Percentiles rank a stretch among this genome's conserved stretches.
phyloP scores from a whole-genome alignment of 2,888 invertebrate genomes.

The Pyrrhia umbra region DNA sequence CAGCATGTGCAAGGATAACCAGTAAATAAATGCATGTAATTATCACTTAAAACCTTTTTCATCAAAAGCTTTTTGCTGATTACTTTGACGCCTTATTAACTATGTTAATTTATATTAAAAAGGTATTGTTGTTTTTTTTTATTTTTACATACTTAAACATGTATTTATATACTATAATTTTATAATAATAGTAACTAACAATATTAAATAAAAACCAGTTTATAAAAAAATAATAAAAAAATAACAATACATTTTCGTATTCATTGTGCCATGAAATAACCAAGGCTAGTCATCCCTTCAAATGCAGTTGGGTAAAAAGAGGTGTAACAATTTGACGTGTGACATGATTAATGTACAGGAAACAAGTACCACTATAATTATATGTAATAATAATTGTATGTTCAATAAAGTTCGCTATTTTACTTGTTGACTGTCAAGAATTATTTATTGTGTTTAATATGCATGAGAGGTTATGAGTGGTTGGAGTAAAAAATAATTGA shows the following conservation, averaged over 20 bases:
- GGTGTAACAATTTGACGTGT: conserved; percentile 40
- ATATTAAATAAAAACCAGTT: too few relatives aligned
- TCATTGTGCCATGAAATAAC: conserved; percentile 25
- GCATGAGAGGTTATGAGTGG: conserved; percentile 52
- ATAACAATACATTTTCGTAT: conserved; percentile 15
- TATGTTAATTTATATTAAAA: too few relatives aligned
- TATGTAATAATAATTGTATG: conserved; percentile 44
- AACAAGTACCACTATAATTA: conserved; percentile 54
- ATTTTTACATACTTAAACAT: too few relatives aligned
- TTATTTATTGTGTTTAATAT: conserved; percentile 56
- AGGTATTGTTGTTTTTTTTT: too few relatives aligned
- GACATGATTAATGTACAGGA: conserved; percentile 54
- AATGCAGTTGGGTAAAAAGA: conserved; percentile 34
- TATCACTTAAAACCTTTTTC: conserved; percentile 21
- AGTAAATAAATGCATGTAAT: conserved; percentile 19
- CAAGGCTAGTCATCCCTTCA: neutral
- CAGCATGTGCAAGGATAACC: conserved; percentile 15
- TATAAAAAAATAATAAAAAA: neutral
- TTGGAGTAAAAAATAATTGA: conserved; percentile 33
- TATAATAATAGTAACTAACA: too few relatives aligned
- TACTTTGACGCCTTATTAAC: conserved; percentile 35
- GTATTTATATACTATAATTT: too few relatives aligned
- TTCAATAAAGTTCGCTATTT: conserved; percentile 52
- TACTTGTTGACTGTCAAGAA: conserved; percentile 49
- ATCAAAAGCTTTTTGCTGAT: conserved; percentile 37